A percentile compares a stretch with the other conserved stretches of the same genome.
phyloP scores from a whole-genome alignment of 2,113 vertebrate species.

The Micromys minutus region DNA sequence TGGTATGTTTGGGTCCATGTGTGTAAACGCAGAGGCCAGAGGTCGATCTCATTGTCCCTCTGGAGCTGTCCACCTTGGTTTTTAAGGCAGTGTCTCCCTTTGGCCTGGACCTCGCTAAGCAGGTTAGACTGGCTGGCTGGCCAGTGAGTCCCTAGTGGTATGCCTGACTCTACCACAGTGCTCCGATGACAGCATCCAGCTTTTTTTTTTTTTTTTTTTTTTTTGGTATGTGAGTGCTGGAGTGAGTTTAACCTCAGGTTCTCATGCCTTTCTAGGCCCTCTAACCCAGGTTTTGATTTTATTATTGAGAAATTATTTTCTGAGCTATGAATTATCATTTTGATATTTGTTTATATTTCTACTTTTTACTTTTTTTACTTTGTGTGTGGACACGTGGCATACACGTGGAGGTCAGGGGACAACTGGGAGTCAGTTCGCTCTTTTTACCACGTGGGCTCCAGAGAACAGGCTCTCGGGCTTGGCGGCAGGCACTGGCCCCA shows the following conservation, averaged over 20 bases:
- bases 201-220: background rate
- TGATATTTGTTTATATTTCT: background rate
- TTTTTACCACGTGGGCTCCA: background rate
- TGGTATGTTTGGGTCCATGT: background rate
- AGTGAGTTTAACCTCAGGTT: background rate
- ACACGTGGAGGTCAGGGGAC: background rate
- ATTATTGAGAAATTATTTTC: background rate
- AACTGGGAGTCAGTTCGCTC: background rate
- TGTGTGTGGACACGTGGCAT: fast-evolving
- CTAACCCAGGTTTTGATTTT: background rate
- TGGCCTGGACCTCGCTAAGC: background rate
- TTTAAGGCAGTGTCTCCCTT: background rate
- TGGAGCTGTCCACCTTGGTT: background rate
- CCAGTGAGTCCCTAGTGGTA: background rate
- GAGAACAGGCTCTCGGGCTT: background rate
- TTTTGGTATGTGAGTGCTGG: background rate
- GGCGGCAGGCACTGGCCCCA: background rate
- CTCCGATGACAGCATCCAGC: background rate
- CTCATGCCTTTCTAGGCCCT: background rate
- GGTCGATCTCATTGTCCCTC: no score
- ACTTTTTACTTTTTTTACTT: background rate
- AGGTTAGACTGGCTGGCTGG: background rate
- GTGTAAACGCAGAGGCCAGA: no score
- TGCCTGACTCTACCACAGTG: background rate
- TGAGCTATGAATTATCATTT: background rate